Base-by-base conservation (phyloP, 2,888 invertebrate genomes). In the Pseudolycoriella hygida region DNA sequence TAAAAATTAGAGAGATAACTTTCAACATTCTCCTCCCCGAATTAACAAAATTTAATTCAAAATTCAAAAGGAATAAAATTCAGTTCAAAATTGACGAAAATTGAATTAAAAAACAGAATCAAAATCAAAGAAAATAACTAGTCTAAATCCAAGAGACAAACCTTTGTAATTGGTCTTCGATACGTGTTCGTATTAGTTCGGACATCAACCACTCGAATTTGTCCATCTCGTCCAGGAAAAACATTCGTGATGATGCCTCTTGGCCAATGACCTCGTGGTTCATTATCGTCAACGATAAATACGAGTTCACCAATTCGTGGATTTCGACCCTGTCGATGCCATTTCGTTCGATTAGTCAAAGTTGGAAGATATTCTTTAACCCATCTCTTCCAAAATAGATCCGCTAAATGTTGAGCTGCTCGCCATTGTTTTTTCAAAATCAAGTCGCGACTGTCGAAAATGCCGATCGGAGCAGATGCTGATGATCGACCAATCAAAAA, bases 401-500 rank as follows among this genome's bases (percentile, higher is more conserved):
- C 48, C 11, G 44, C 47, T 18, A 46, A 20, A 18, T 45, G 44
- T 40, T 51, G 47, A 10, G 47, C 37, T 15, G 46, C 19, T 25
- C 48, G 34, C 46, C 47, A 51, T 10, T 40, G 40, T 40, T 40
- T 40, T 17, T 19, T 17, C 17, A 40, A 19, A 11, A 40, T 19
- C 17, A 40, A 40, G 8, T 17, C 40, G 17, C 4, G 5, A 5
- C 15, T 17, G 17, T 40, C 17, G 17, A 40, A 48, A 30, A 34
- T n/a, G 6, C 49, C 49, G 17, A 48, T 34, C 12, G 49, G 50
- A 46, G 49, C 50, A 44, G 45, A 45, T 6, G 50, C 48, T 39
- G 45, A 50, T 17, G 52, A 50, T 19, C 47, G 48, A 12, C 50
- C 48, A 40, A 51, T 32, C 25, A 56, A 46, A 32, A 56, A n/a